Percentiles rank a stretch among this genome's conserved stretches.
These are phyloP conservation scores for Oncorhynchus mykiss DNA, from an alignment of 2,113 vertebrate species.

Conservation along the genomic window DNA sequence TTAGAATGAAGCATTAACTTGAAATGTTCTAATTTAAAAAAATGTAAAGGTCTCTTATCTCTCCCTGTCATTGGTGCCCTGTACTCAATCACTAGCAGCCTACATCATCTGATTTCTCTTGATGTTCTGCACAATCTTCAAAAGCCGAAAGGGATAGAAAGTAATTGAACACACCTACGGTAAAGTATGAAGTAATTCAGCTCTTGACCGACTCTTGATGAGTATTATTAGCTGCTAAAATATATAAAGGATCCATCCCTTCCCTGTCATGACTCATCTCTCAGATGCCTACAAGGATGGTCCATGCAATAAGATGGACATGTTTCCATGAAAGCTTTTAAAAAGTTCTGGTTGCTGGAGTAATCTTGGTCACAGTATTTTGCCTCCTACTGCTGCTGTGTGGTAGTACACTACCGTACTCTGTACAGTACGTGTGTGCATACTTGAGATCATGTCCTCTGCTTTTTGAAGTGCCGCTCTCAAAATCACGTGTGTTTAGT, in stretches of 20 bases:
- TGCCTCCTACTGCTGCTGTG: slow-evolving; percentile 5
- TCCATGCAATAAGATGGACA: not conserved
- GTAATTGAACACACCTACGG: not conserved
- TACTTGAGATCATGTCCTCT: not conserved
- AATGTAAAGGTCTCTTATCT: not conserved
- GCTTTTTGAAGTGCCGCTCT: not conserved
- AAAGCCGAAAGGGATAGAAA: not conserved
- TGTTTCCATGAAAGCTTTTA: not conserved
- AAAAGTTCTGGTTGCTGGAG: not conserved
- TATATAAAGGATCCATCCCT: not conserved
- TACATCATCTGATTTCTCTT: not conserved
- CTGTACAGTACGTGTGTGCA: slow-evolving; percentile 1
- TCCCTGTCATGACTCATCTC: not conserved
- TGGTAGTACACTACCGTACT: slow-evolving; percentile 7
- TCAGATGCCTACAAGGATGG: not conserved
- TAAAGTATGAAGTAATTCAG: not conserved
- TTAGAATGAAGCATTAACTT: no score
- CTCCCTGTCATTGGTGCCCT: slow-evolving; percentile 1
- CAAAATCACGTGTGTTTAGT: not conserved
- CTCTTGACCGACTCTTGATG: not conserved
- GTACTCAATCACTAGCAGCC: not conserved
- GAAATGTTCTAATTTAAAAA: not conserved
- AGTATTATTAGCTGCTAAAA: slow-evolving; percentile 1
- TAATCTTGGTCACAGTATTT: not conserved
- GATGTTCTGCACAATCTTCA: not conserved